Evolutionary conservation across 1,140 invertebrate species (phyloP).

Genomic region (Drosophila yakuba): DNA sequence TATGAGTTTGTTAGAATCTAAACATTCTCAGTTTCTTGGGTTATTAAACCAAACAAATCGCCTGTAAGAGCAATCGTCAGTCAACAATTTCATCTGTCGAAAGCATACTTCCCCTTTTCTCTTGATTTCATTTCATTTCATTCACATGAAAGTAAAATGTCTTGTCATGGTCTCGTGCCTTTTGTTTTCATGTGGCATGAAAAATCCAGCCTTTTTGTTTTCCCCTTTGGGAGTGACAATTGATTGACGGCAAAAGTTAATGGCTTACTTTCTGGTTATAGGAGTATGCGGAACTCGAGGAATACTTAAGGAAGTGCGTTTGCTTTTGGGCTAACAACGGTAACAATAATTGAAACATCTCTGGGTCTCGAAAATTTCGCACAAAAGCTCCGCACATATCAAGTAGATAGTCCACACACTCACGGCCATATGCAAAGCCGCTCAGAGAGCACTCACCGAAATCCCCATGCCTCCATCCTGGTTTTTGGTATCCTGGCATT

Average conservation of each 20-base stretch:
- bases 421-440: constrained; percentile 54
- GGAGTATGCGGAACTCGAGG: constrained; percentile 7
- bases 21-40: background rate
- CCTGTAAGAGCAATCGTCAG: constrained; percentile 28
- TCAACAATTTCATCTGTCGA: constrained; percentile 6
- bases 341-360: constrained; percentile 74
- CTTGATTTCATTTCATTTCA: constrained; percentile 42
- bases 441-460: constrained; percentile 57
- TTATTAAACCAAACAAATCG: background rate
- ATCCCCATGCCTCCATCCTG: constrained; percentile 15
- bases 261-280: constrained; percentile 58
- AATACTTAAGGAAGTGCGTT: constrained; percentile 28
- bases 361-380: constrained; percentile 32
- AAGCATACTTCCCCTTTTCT: constrained; percentile 26
- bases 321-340: constrained; percentile 21
- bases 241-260: constrained; percentile 80
- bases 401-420: constrained; percentile 51
- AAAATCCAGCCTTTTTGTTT: constrained; percentile 23
- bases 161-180: constrained; percentile 64
- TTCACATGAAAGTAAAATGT: constrained; percentile 52
- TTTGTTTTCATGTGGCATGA: constrained; percentile 38
- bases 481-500: constrained; percentile 45
- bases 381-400: constrained; percentile 29
- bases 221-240: constrained; percentile 65
- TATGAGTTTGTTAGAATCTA: background rate